phyloP scores from a whole-genome alignment of 2,888 invertebrate species.

The Agonum fuliginosum region DNA sequence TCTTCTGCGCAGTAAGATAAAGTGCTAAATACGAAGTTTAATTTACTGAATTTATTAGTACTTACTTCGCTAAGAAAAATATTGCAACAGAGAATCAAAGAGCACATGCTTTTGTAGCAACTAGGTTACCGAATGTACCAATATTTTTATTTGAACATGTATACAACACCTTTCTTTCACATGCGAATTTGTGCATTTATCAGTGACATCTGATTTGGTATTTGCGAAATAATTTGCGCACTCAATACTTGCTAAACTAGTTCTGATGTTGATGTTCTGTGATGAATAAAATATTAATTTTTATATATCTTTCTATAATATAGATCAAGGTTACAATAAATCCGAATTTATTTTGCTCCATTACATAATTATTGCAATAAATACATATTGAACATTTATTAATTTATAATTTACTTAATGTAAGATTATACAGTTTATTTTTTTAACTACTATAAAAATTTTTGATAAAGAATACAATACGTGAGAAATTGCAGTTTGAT shows the following conservation, averaged over 20 bases:
- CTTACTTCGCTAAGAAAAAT: not conserved
- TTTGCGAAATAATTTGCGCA: slow-evolving; percentile 10
- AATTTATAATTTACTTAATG: no score
- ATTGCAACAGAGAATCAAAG: not conserved
- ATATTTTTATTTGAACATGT: no score
- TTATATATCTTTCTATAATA: slow-evolving; percentile 2
- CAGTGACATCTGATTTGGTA: not conserved
- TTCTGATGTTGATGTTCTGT: slow-evolving; percentile 2
- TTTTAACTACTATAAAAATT: no score
- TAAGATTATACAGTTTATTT: no score
- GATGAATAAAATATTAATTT: slow-evolving; percentile 28
- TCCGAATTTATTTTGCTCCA: not conserved
- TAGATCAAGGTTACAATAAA: slow-evolving; percentile 3
- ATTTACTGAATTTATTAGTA: slow-evolving; percentile 27
- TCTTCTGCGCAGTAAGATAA: no score
- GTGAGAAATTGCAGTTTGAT: not conserved
- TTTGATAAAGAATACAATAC: not conserved
- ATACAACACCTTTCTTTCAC: not conserved
- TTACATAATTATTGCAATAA: not conserved
- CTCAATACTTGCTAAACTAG: slow-evolving; percentile 17
- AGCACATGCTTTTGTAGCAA: not conserved
- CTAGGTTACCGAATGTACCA: slow-evolving; percentile 1
- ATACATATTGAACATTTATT: no score
- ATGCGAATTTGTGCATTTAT: not conserved
- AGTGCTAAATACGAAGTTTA: not conserved